Conservation (phyloP, 37 sponge, comb jelly and placozoan species). For the Bolinopsis microptera region DNA sequence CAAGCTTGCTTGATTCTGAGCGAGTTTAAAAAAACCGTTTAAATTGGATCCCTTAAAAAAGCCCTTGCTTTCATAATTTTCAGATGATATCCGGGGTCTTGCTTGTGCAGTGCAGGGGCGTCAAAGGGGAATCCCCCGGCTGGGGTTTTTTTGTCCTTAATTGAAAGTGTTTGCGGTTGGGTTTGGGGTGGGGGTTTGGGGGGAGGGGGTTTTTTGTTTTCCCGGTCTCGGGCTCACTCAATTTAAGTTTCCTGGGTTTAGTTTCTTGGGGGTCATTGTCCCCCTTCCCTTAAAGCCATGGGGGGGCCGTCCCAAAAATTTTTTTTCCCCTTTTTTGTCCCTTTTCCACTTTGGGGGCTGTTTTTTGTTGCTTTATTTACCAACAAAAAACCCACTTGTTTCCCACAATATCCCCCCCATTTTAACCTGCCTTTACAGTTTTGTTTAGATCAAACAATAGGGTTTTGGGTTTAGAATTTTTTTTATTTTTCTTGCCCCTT, state of each 20-base stretch:
- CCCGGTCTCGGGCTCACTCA: neutral
- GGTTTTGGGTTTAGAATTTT: too few relatives aligned
- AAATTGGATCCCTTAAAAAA: neutral
- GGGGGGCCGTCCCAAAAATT: neutral
- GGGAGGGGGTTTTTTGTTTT: neutral
- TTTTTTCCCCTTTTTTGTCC: neutral
- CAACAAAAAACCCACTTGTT: too few relatives aligned
- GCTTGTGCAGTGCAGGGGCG: neutral
- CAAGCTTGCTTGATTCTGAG: neutral
- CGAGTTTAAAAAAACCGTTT: neutral
- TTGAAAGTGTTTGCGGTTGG: neutral
- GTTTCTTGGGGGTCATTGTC: neutral
- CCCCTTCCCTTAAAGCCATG: neutral
- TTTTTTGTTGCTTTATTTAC: neutral
- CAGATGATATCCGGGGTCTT: neutral
- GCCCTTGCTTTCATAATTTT: neutral
- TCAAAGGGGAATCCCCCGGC: neutral
- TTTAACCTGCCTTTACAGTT: neutral
- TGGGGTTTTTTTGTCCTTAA: neutral
- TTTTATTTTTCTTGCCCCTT: too few relatives aligned
- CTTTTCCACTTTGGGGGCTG: neutral
- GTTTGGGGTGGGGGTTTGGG: too few relatives aligned
- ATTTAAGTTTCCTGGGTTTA: neutral
- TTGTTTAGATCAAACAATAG: neutral
- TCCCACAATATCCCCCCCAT: too few relatives aligned